Conservation (phyloP, 2,113 vertebrate species). For the Polypterus bichir region DNA sequence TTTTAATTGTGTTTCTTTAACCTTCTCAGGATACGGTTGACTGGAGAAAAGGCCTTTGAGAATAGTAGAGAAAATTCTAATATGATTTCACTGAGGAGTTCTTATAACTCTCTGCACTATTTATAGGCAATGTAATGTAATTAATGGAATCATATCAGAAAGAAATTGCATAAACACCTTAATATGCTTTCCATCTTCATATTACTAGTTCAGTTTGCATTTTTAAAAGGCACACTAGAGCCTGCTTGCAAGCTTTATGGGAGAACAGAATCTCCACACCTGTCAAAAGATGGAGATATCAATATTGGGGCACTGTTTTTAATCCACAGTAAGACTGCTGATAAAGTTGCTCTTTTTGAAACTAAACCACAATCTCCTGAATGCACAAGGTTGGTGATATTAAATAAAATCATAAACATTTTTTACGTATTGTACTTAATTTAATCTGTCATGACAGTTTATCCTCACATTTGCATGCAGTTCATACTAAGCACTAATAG, state of each 20-base stretch:
- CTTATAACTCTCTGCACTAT: no score
- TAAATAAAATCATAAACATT: not conserved
- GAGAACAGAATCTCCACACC: constrained; percentile 35
- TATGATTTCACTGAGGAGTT: no score
- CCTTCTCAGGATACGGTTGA: no score
- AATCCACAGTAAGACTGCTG: constrained; percentile 39
- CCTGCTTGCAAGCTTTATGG: constrained; percentile 33
- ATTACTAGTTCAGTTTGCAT: constrained; percentile 3
- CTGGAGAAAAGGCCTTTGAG: no score
- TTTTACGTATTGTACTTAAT: no score
- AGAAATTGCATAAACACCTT: no score
- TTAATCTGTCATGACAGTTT: no score
- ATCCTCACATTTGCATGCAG: not conserved
- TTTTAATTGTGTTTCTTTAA: no score
- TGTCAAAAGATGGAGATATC: constrained; percentile 42
- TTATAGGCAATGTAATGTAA: no score
- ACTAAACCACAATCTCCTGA: constrained; percentile 30
- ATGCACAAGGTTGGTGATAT: constrained; percentile 41
- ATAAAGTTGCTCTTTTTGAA: constrained; percentile 31
- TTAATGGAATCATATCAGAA: no score
- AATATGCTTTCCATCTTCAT: no score
- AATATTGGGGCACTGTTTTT: constrained; percentile 49
- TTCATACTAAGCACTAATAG: not conserved
- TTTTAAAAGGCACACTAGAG: constrained; percentile 4
- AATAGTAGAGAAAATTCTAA: no score